Conservation (phyloP, 53 echinoderm and acorn worm species). For the Mesocentrotus franciscanus region DNA sequence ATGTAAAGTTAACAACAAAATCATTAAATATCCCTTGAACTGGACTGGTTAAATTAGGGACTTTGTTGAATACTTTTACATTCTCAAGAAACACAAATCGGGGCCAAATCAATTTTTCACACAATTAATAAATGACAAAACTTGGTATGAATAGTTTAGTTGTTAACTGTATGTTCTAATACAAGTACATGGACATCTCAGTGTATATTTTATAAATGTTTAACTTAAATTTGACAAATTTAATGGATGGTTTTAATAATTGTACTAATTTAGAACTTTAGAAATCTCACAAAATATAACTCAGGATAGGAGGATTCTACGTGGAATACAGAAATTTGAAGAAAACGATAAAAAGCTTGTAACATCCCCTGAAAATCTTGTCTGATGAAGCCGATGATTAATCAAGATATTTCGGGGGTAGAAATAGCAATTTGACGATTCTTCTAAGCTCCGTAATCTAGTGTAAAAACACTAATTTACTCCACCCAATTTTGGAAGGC, state of each 20-base stretch:
- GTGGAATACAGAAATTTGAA: background rate
- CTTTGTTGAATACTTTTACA: too few species aligned
- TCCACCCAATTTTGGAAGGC: constrained; percentile 42
- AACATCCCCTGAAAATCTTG: constrained; percentile 26
- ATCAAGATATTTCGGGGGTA: constrained; percentile 55
- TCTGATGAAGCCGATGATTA: constrained; percentile 8
- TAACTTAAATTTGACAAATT: background rate
- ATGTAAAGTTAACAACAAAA: too few species aligned
- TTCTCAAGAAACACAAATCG: too few species aligned
- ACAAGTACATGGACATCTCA: too few species aligned
- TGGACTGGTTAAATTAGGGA: too few species aligned
- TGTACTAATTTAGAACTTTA: background rate
- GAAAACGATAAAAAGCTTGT: background rate
- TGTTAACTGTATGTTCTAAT: too few species aligned
- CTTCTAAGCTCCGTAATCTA: constrained; percentile 44
- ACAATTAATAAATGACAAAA: too few species aligned
- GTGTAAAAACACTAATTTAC: constrained; percentile 49
- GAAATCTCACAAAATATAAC: background rate
- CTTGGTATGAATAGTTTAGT: too few species aligned
- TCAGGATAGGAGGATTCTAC: background rate
- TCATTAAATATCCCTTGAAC: too few species aligned
- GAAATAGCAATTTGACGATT: constrained; percentile 56
- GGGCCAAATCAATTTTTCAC: too few species aligned
- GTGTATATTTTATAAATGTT: background rate
- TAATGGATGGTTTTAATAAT: background rate